Evolutionary conservation across 2,888 invertebrate species (phyloP), one percentile per base, ranked within the genome.

Genomic region (Phortica okadai): DNA sequence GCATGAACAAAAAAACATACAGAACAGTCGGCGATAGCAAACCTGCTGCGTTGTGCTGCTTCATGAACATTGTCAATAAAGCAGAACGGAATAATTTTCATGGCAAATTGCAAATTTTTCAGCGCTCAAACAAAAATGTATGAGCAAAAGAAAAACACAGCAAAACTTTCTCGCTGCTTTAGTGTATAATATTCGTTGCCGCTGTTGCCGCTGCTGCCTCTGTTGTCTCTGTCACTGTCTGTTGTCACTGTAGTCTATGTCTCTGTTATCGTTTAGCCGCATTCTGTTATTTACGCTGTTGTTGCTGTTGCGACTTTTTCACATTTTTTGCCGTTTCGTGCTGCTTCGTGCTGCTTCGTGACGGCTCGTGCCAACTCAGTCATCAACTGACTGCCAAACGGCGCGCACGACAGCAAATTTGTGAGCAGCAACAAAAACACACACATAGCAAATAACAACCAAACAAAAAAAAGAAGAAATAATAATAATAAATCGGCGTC

Each of bases 331-430:
- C 79, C 83, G 87, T 79, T 78, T 85, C 82, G 83, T 84, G 82
- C 77, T 85, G 88, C 79, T 82, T 82, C 80, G 85, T n/a, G 79
- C 86, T 81, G 79, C 84, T n/a, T n/a, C n/a, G n/a, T n/a, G 84
- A 82, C 85, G 90, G 90, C 89, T 90, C 90, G 90, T 89, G 90
- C 90, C 82, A 79, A 77, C 42, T 14, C 89, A 89, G 89, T 89
- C 89, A 86, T 90, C 89, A 89, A 89, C 86, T 89, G 90, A 89
- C 90, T 90, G 90, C 90, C 90, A 89, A 87, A 82, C 89, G 88
- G 88, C 21, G 84, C 85, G 83, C 84, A 89, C 88, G 59, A 45
- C 70, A 54, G 70, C 66, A 44, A 59, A 70, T 21, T 25, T 59
- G 41, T 7, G 45, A 56, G 45, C 73, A 45, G 64, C 33, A 45